A percentile compares a stretch with the other conserved stretches of the same genome.
Evolutionary conservation across 2,797 vertebrate genomes (phyloP).

Genomic region (Tympanoctomys barrerae): DNA sequence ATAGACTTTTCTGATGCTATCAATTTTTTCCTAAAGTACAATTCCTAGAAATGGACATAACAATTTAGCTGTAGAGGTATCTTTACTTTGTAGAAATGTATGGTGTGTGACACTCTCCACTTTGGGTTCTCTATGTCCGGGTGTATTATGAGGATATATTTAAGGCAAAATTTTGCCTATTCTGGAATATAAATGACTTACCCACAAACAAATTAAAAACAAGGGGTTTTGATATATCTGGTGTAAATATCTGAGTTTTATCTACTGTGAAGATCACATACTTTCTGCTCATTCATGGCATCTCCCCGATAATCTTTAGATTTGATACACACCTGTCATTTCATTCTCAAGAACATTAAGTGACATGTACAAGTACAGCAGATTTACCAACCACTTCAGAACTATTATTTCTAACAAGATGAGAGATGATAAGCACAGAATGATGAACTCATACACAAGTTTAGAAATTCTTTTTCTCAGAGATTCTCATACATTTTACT

Average conservation of each 20-base stretch:
- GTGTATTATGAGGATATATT: not conserved
- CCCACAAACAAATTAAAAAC: not conserved
- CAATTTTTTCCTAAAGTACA: not conserved
- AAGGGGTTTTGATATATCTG: not conserved
- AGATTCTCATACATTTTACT: not conserved
- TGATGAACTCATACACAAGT: not conserved
- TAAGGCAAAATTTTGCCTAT: slow-evolving; percentile 33
- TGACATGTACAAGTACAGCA: slow-evolving; percentile 1
- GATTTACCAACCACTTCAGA: not conserved
- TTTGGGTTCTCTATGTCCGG: not conserved
- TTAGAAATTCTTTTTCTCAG: not conserved
- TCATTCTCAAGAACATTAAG: slow-evolving; percentile 7
- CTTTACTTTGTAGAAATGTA: not conserved
- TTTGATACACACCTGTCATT: not conserved
- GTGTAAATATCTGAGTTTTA: not conserved
- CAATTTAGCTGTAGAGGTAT: not conserved
- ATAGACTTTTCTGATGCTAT: not conserved
- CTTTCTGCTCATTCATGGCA: not conserved
- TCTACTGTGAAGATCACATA: not conserved
- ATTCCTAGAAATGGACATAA: not conserved
- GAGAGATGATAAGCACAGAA: not conserved
- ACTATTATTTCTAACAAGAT: not conserved
- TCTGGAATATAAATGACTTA: not conserved
- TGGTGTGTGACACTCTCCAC: not conserved
- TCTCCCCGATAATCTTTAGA: not conserved